Evolutionary conservation across 2,888 invertebrate genomes (phyloP).

Genomic region (Drosophila pegasa): DNA sequence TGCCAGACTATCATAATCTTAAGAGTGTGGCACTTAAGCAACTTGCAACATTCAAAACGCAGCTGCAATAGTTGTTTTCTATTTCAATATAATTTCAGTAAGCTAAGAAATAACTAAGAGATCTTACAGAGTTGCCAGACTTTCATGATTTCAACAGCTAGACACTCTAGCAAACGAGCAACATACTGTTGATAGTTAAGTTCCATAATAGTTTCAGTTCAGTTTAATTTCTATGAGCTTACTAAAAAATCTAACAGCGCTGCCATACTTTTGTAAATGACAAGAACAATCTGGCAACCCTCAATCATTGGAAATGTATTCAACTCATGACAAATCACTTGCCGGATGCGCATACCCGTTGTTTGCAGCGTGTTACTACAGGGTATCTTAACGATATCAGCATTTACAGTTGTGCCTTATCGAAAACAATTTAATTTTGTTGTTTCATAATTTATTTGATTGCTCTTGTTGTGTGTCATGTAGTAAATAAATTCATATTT

Average conservation of each 20-base stretch:
- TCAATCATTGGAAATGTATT: neutral
- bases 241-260: neutral
- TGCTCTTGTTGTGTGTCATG: slow-evolving; percentile 27
- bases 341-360: neutral
- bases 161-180: neutral
- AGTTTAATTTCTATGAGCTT: too few species aligned
- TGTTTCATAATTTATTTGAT: slow-evolving; percentile 28
- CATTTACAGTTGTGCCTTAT: slow-evolving; percentile 15
- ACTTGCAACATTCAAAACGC: neutral
- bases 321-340: neutral
- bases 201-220: too few species aligned
- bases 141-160: neutral
- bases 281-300: neutral
- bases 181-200: neutral
- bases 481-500: slow-evolving; percentile 45
- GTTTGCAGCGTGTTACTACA: neutral
- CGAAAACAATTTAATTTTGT: slow-evolving; percentile 36
- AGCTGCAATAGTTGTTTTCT: neutral
- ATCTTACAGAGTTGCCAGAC: neutral
- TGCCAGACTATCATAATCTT: neutral
- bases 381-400: neutral
- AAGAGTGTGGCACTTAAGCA: neutral
- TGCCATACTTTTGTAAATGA: neutral
- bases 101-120: neutral
- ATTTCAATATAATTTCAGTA: neutral